Evolutionary conservation across 2,113 vertebrate genomes (phyloP).

Genomic region (Rynchops niger): DNA sequence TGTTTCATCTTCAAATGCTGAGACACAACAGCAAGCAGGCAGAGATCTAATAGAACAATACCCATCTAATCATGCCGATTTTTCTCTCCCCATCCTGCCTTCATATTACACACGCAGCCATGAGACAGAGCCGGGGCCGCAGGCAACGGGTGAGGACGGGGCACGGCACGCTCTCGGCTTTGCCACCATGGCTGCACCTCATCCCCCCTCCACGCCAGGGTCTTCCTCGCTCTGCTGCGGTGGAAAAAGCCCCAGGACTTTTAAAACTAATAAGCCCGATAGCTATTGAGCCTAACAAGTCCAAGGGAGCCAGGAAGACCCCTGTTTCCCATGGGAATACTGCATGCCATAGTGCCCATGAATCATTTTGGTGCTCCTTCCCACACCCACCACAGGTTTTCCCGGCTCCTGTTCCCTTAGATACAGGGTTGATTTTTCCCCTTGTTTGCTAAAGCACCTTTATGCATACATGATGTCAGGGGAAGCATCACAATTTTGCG

Average conservation of each 20-base stretch:
- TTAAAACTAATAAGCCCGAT: neutral
- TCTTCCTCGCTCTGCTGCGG: neutral
- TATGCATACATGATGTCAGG: rapidly evolving
- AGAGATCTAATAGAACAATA: slow-evolving; percentile 65
- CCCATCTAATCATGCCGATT: slow-evolving; percentile 67
- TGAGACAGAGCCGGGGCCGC: neutral
- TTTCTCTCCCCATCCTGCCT: slow-evolving; percentile 27
- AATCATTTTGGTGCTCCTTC: neutral
- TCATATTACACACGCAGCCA: neutral
- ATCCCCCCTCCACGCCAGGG: neutral
- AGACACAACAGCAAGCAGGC: slow-evolving; percentile 72
- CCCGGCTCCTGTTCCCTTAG: neutral
- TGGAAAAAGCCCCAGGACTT: slow-evolving; percentile 9
- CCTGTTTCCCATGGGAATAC: neutral
- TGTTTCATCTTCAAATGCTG: slow-evolving; percentile 81
- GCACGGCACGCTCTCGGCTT: neutral
- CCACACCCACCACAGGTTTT: neutral
- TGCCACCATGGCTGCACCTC: neutral
- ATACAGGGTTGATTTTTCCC: neutral
- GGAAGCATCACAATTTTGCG: neutral
- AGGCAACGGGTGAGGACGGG: neutral
- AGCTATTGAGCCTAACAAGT: neutral
- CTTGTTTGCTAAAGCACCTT: neutral
- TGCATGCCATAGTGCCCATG: neutral
- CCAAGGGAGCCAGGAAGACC: neutral